These are phyloP conservation scores for Timema podura DNA, from an alignment of 2,888 invertebrate genomes.

Conservation along the genomic window DNA sequence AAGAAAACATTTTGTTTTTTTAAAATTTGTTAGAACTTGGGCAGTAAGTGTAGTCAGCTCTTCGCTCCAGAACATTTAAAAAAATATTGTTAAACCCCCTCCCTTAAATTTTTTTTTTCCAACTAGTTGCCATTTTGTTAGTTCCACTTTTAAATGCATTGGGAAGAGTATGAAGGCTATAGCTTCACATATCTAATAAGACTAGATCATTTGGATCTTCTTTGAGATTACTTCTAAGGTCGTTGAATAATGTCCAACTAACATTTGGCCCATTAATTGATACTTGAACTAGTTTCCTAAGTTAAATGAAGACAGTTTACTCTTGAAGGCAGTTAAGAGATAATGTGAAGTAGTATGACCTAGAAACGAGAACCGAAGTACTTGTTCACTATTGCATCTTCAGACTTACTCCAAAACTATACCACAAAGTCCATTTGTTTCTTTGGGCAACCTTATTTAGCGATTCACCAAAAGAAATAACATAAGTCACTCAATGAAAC, in stretches of 20 bases:
- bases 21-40: too few relatives aligned
- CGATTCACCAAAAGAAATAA: too few relatives aligned
- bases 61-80: slow-evolving; percentile 25
- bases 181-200: not conserved
- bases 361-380: slow-evolving; percentile 4
- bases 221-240: not conserved
- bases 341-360: slow-evolving; percentile 9
- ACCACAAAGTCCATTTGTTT: too few relatives aligned
- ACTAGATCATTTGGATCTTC: slow-evolving; percentile 1
- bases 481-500: too few relatives aligned
- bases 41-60: too few relatives aligned
- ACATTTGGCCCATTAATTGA: slow-evolving; percentile 11
- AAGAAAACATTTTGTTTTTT: slow-evolving; percentile 25
- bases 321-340: not conserved
- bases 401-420: not conserved
- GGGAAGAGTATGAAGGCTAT: not conserved
- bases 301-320: not conserved
- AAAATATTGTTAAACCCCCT: slow-evolving; percentile 25
- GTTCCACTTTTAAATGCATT: slow-evolving; percentile 10
- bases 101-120: too few relatives aligned
- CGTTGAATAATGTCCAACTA: not conserved
- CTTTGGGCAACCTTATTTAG: too few relatives aligned
- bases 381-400: not conserved
- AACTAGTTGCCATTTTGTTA: slow-evolving; percentile 22
- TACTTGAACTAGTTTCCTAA: not conserved